phyloP scores from a whole-genome alignment of 2,888 invertebrate genomes.

The Acanthoscelides obtectus region DNA sequence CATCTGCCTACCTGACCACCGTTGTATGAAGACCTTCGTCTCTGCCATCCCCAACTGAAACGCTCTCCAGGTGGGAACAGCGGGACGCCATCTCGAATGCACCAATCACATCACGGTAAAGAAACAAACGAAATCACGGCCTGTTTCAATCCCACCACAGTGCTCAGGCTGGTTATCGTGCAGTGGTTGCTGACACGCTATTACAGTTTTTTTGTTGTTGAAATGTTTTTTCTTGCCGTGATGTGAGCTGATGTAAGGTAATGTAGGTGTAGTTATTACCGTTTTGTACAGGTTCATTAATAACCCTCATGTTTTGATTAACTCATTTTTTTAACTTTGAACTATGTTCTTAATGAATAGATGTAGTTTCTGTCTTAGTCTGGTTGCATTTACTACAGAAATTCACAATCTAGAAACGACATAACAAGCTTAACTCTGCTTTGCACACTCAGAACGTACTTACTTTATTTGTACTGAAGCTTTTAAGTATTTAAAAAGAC shows the following conservation, averaged over 20 bases:
- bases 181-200: slow-evolving; percentile 20
- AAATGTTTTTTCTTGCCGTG: not conserved
- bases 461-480: too few relatives aligned
- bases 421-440: too few relatives aligned
- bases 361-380: too few relatives aligned
- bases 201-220: slow-evolving; percentile 15
- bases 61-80: slow-evolving; percentile 28
- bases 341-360: too few relatives aligned
- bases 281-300: not conserved
- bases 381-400: too few relatives aligned
- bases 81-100: slow-evolving; percentile 30
- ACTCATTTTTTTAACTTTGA: too few relatives aligned
- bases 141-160: slow-evolving; percentile 23
- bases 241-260: not conserved
- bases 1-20: slow-evolving; percentile 23
- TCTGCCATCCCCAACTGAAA: slow-evolving; percentile 32
- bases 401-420: too few relatives aligned
- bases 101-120: slow-evolving; percentile 32
- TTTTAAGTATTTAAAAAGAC: too few relatives aligned
- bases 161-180: slow-evolving; percentile 24
- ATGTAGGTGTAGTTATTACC: not conserved
- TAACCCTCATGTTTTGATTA: too few relatives aligned
- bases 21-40: slow-evolving; percentile 32
- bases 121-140: slow-evolving; percentile 12
- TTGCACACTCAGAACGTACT: too few relatives aligned